A percentile compares a stretch with the other conserved stretches of the same genome.
Evolutionary conservation across 2,113 vertebrate genomes (phyloP).

Genomic region (Morphnarchus princeps): DNA sequence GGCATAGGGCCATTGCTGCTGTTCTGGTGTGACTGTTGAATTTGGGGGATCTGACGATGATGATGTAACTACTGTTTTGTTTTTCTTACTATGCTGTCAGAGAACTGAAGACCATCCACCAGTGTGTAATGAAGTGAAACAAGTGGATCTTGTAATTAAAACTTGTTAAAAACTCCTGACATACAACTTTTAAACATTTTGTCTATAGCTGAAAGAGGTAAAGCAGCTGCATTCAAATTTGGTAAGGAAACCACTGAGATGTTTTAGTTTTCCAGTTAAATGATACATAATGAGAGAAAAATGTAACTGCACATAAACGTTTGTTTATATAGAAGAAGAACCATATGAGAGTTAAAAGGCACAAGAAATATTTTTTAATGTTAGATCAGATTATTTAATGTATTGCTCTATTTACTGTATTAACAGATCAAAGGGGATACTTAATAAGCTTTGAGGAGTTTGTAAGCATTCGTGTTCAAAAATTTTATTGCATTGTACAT

Average conservation of each 20-base stretch:
- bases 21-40: background rate
- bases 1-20: background rate
- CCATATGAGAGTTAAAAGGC: constrained; percentile 54
- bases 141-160: background rate
- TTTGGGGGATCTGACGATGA: background rate
- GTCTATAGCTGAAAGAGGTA: background rate
- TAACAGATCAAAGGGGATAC: background rate
- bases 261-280: background rate
- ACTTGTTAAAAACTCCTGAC: background rate
- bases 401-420: background rate
- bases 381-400: constrained; percentile 27
- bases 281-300: background rate
- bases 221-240: background rate
- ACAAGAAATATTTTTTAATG: background rate
- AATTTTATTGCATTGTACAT: background rate
- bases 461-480: background rate
- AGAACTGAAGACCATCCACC: background rate
- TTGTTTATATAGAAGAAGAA: background rate
- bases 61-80: background rate
- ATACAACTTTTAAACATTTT: background rate
- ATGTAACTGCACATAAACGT: background rate
- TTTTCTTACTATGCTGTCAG: background rate
- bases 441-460: background rate
- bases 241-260: background rate
- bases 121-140: background rate